Evolutionary conservation across 2,888 invertebrate genomes (phyloP), one percentile per base, ranked within the genome.

Genomic region (Neria commutata): DNA sequence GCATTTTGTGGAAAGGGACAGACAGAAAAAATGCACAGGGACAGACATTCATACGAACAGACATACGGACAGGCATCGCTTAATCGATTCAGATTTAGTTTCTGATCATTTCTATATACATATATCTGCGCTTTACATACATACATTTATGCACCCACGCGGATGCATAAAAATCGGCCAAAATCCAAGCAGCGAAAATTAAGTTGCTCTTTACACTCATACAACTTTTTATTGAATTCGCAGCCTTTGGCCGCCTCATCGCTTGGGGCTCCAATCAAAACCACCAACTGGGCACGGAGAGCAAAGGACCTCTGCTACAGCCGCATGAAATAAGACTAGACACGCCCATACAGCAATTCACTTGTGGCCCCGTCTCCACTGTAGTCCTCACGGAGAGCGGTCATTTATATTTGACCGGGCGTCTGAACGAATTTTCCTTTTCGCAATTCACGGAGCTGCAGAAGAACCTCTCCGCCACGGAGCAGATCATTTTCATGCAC

Each of bases 311-410:
- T 5, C 6, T 21, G 3, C 42, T 25, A 3, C 68, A 72, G 53
- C 81, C 81, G 0, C 71, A 75, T 42, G 80, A 81, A 65, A 73
- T 81, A n/a, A 46, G 62, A 1, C 58, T 80, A 25, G 75, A 77
- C 49, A 73, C 75, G 1, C 64, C 73, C 11, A 72, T 81, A 23
- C 76, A 77, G 50, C 73, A 74, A 26, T 77, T 77, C 46, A 71
- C 76, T 24, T 81, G 81, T 46, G 81, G 81, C 1, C 81, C 80
- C 0, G 72, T 76, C 46, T 79, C 80, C 17, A 81, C 81, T 0
- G 62, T 81, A n/a, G 74, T 81, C 16, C 63, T 82, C 11, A 82
- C 81, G 3, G 74, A 74, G 34, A 79, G 64, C 14, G 77, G 77
- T 3, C 76, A 72, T 56, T 65, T 81, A 0, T 80, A 74, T 59